Base-by-base conservation (phyloP, 53 echinoderm and acorn worm genomes). In the Hippasteria phrygiana region DNA sequence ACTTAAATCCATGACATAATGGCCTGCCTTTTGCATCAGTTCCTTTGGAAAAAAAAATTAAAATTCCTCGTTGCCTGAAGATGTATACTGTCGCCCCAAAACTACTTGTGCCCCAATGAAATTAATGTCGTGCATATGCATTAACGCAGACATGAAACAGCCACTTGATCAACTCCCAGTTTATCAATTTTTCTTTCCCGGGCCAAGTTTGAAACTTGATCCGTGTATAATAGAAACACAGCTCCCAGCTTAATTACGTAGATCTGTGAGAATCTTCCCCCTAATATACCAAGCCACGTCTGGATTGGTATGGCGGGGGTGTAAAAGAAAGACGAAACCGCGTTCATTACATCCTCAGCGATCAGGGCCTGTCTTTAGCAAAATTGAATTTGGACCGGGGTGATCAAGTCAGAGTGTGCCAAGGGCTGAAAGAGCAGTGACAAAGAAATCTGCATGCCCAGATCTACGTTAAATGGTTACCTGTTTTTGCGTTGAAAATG, bases 221-320 rank as follows among this genome's bases (percentile, higher is more conserved):
- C 85, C 70, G 9, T 14, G 71, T 59, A 42, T 85, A 85, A 85
- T 85, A 85, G 85, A 70, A 70, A 70, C 85, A 27, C 85, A 85
- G 71, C 85, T 85, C 85, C 70, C 55, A 71, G 85, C 85, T 85
- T 85, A 70, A 85, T 85, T 85, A 85, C 42, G 85, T 48, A 69
- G 85, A 85, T 85, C 69, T 71, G 71, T 34, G 29, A n/a, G 48
- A 85, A 50, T 85, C 85, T 70, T 55, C 38, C 66, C 46, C 45
- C 85, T 70, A 69, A 69, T 71, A 85, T 70, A 50, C n/a, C 3
- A 51, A 51, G 16, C 14, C 51, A 51, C 51, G 59, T 59, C 59
- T 9, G 26, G 59, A 26, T 18, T n/a, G 59, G 59, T 59, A 59
- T 55, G 79, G 62, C 46, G 77, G 46, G 65, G 82, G 24, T 70